Percentiles rank a stretch among this genome's conserved stretches.
Conservation (phyloP, 2,113 vertebrate species). For the Clarias gariepinus region DNA sequence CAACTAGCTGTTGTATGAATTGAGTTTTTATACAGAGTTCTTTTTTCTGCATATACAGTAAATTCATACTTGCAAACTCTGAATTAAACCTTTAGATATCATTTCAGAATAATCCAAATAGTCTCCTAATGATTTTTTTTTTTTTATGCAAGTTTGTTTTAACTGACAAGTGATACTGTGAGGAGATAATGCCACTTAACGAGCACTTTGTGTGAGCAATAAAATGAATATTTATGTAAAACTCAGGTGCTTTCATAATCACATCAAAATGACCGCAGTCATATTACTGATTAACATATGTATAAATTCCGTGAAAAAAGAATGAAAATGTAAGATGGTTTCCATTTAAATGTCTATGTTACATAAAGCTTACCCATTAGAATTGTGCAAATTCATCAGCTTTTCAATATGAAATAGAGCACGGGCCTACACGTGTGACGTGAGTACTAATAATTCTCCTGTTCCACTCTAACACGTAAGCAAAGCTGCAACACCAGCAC, state of each 20-base stretch:
- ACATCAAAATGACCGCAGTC: background rate
- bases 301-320: background rate
- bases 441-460: background rate
- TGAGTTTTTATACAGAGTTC: too few relatives aligned
- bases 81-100: too few relatives aligned
- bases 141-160: too few relatives aligned
- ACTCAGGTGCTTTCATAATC: background rate
- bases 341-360: background rate
- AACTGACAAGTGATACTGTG: too few relatives aligned
- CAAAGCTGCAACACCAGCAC: constrained; percentile 14
- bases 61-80: too few relatives aligned
- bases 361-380: background rate
- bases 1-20: too few relatives aligned
- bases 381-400: background rate
- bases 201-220: background rate
- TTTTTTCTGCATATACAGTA: too few relatives aligned
- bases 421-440: background rate
- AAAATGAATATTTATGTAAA: background rate
- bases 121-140: too few relatives aligned
- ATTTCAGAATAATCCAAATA: too few relatives aligned
- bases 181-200: too few relatives aligned
- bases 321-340: background rate
- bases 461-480: background rate
- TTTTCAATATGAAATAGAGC: background rate
- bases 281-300: background rate